Evolutionary conservation across 2,113 vertebrate species (phyloP).

Genomic region (Phalacrocorax carbo): DNA sequence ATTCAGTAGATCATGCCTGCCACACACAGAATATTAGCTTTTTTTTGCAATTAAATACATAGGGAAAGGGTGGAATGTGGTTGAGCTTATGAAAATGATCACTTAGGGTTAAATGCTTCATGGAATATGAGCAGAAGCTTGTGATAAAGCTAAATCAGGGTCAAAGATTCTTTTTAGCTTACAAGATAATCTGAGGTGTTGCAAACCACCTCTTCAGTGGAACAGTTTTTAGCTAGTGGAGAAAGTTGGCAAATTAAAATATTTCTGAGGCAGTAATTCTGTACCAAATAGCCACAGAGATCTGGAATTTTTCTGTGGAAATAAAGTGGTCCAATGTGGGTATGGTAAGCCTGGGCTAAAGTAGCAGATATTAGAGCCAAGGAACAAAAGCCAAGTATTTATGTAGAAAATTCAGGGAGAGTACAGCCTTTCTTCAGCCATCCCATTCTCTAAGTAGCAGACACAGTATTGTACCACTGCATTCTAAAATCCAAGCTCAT

Average conservation of each 20-base stretch:
- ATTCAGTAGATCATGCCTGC: neutral
- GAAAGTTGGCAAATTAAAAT: neutral
- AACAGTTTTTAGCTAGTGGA: neutral
- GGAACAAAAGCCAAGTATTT: conserved; percentile 20
- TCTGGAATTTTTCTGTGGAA: conserved; percentile 18
- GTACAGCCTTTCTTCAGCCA: conserved; percentile 11
- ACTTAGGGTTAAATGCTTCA: neutral
- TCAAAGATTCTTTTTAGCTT: neutral
- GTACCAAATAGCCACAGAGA: neutral
- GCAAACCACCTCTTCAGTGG: neutral
- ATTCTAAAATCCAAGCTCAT: conserved; percentile 5
- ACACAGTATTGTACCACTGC: neutral
- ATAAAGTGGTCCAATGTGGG: neutral
- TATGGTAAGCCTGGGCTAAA: neutral
- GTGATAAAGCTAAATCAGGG: neutral
- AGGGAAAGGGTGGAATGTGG: neutral
- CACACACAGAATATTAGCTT: neutral
- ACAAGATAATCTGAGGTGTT: neutral
- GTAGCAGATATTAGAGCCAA: neutral
- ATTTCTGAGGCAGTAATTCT: neutral
- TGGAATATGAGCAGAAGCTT: neutral
- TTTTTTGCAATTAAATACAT: neutral
- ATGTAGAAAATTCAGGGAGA: neutral
- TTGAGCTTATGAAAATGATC: neutral
- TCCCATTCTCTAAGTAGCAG: conserved; percentile 1